Evolutionary conservation across 2,888 invertebrate species (phyloP), one percentile per base, ranked within the genome.

Genomic region (Drosophila basisetae): DNA sequence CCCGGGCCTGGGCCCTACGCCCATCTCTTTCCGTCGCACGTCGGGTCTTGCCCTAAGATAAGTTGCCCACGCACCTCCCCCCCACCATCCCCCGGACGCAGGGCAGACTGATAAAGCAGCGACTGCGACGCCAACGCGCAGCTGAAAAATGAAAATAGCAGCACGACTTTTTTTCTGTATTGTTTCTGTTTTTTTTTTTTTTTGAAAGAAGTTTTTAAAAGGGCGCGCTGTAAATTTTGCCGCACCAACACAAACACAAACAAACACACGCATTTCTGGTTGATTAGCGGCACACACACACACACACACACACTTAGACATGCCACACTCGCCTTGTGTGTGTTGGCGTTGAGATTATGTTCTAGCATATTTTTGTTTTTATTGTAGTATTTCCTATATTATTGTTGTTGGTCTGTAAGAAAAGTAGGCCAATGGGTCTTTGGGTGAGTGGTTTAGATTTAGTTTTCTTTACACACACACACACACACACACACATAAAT

Each of bases 371-470:
- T 35, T 78, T 69, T 63, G 71, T 76, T 63, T 60, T 73, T 80
- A 69, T 82, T 84, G 74, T 80, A 84, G 71, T 83, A 74, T 80
- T 82, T 79, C 76, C 82, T 73, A 65, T 70, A 73, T 74, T 73
- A 77, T 78, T 80, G 72, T 79, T 85, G 78, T 60, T 76, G 85
- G 75, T 67, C 71, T 83, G 83, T 75, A 82, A 80, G 76, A 83
- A 90, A 91, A 91, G 84, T 91, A 91, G 91, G 91, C 84, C 91
- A 91, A 91, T 91, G 91, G 91, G 91, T 91, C 91, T 91, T 83
- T 91, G 89, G 91, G 91, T 90, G 82, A 89, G 80, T 85, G 84
- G 76, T 89, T 83, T 76, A 84, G 89, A 86, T 89, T 86, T 76
- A 71, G 83, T 76, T 81, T 70, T 59, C 54, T 70, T 63, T 65